Percentiles rank a stretch among this genome's conserved stretches.
Evolutionary conservation across 2,888 invertebrate genomes (phyloP).

Genomic region (Theretra japonica): DNA sequence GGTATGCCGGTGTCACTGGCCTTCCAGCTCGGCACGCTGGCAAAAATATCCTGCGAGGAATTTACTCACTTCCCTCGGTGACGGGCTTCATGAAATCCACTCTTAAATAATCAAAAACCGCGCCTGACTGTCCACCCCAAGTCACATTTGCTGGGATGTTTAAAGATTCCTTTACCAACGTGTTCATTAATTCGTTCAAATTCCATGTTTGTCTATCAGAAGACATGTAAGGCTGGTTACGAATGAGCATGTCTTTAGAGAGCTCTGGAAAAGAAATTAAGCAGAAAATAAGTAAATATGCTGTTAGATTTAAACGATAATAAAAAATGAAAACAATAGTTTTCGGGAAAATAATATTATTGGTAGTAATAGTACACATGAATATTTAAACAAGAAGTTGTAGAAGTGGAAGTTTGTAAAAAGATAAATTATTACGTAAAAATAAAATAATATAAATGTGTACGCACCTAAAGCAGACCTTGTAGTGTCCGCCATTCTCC

Average conservation of each 20-base stretch:
- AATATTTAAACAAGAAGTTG: too few species aligned
- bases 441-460: too few species aligned
- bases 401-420: too few species aligned
- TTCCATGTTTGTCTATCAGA: conserved; percentile 50
- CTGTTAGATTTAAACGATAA: not conserved
- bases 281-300: too few species aligned
- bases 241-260: conserved; percentile 65
- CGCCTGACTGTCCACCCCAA: conserved; percentile 87
- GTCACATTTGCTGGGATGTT: conserved; percentile 85
- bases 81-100: conserved; percentile 94
- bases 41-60: not conserved
- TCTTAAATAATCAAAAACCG: conserved; percentile 85
- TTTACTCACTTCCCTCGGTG: conserved; percentile 77
- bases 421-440: too few species aligned
- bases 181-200: conserved; percentile 88
- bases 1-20: too few species aligned
- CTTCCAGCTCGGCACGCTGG: too few species aligned
- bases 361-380: too few species aligned
- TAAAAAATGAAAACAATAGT: not conserved
- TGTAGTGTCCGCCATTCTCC: conserved; percentile 49
- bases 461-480: conserved; percentile 53
- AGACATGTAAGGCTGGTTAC: conserved; percentile 53
- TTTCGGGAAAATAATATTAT: too few species aligned
- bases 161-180: conserved; percentile 87
- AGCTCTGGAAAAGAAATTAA: conserved; percentile 60